Conservation (phyloP, 2,113 vertebrate genomes). For the Brachyistius frenatus region DNA sequence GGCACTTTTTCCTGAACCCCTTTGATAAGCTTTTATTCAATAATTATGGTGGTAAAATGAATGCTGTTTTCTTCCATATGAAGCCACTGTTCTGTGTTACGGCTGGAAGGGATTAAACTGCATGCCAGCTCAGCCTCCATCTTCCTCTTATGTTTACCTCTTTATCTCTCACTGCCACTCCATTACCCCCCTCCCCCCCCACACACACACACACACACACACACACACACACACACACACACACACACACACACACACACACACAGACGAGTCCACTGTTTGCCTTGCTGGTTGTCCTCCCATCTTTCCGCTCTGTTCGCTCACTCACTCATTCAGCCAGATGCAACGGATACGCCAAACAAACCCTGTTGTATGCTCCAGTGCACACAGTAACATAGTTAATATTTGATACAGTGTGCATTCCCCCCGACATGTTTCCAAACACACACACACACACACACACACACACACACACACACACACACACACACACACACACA, state of each 20-base stretch:
- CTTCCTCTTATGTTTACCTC: constrained; percentile 4
- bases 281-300: constrained; percentile 4
- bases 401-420: constrained; percentile 46
- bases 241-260: too few species aligned
- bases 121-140: not conserved
- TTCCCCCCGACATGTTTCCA: not conserved
- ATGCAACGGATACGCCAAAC: constrained; percentile 44
- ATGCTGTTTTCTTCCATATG: not conserved
- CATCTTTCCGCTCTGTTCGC: constrained; percentile 7
- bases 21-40: not conserved
- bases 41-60: not conserved
- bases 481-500: not conserved
- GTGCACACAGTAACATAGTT: constrained; percentile 34
- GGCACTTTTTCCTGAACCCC: not conserved
- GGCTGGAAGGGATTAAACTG: not conserved
- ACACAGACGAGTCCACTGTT: not conserved
- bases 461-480: not conserved
- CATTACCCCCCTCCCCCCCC: too few species aligned
- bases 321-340: constrained; percentile 31
- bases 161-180: too few species aligned
- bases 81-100: not conserved
- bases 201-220: too few species aligned
- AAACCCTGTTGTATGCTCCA: constrained; percentile 34
- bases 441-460: constrained; percentile 1
- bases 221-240: too few species aligned